A percentile compares a stretch with the other conserved stretches of the same genome.
Conservation (phyloP, 2,888 invertebrate species). For the Anorthoa munda region DNA sequence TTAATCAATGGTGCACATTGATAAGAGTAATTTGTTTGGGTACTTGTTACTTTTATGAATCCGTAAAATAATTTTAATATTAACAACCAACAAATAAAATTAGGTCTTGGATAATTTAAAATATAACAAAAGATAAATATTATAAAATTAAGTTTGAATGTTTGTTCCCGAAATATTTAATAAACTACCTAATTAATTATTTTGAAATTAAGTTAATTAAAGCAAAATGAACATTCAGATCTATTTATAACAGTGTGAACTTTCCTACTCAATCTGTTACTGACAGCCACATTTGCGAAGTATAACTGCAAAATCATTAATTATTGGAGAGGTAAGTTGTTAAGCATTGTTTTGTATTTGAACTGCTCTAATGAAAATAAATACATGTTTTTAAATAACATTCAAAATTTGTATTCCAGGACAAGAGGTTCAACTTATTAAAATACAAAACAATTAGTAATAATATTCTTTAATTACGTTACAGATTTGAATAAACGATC, state of each 20-base stretch:
- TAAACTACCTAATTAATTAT: background rate
- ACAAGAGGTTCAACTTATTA: too few species aligned
- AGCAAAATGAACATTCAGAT: conserved; percentile 7
- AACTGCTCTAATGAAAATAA: too few species aligned
- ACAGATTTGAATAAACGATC: background rate
- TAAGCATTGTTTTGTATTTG: too few species aligned
- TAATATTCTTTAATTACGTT: background rate
- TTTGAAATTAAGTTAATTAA: conserved; percentile 1
- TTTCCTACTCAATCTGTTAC: background rate
- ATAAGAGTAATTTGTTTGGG: background rate
- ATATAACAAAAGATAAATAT: background rate
- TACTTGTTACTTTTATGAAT: too few species aligned
- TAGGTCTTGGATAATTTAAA: background rate
- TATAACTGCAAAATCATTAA: background rate
- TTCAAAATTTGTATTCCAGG: background rate
- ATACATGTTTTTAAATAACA: background rate
- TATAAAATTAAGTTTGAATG: background rate
- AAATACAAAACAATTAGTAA: background rate
- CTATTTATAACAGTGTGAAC: background rate
- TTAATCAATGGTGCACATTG: background rate
- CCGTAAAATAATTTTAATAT: too few species aligned
- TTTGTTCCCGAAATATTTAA: conserved; percentile 6
- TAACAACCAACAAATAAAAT: too few species aligned
- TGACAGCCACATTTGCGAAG: background rate
- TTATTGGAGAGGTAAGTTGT: background rate